Conservation (phyloP, 1,140 invertebrate genomes). For the Notospermus geniculatus region DNA sequence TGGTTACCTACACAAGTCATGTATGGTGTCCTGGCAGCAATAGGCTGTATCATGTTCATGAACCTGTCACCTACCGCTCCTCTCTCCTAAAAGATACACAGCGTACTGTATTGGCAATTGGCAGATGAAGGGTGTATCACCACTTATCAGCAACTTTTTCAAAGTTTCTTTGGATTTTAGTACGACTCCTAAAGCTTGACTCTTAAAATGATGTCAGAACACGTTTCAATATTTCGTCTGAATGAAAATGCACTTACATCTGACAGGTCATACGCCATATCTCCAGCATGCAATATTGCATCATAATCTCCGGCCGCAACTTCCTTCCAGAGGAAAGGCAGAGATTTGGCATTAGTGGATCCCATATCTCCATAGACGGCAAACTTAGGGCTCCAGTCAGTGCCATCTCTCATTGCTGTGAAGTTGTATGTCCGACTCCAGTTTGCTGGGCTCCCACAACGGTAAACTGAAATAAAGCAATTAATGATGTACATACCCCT, state of each 20-base stretch:
- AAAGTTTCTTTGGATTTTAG: too few species aligned
- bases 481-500: too few species aligned
- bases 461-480: too few species aligned
- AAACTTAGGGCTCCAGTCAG: conserved; percentile 71
- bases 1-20: conserved; percentile 51
- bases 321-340: conserved; percentile 75
- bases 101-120: too few species aligned
- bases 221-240: too few species aligned
- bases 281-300: conserved; percentile 76
- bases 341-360: conserved; percentile 74
- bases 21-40: conserved; percentile 40
- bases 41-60: conserved; percentile 41
- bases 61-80: conserved; percentile 29
- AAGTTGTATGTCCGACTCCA: conserved; percentile 80
- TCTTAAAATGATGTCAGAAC: too few species aligned
- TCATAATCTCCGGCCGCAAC: conserved; percentile 74
- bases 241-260: conserved; percentile 56
- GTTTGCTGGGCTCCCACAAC: conserved; percentile 73
- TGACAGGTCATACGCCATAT: conserved; percentile 86
- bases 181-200: too few species aligned
- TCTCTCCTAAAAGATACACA: conserved; percentile 17
- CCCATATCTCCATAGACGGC: conserved; percentile 87
- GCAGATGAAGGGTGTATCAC: too few species aligned
- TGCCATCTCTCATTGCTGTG: conserved; percentile 63
- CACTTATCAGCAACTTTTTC: too few species aligned